Evolutionary conservation across 1,140 invertebrate genomes (phyloP).

Genomic region (Sitophilus oryzae): DNA sequence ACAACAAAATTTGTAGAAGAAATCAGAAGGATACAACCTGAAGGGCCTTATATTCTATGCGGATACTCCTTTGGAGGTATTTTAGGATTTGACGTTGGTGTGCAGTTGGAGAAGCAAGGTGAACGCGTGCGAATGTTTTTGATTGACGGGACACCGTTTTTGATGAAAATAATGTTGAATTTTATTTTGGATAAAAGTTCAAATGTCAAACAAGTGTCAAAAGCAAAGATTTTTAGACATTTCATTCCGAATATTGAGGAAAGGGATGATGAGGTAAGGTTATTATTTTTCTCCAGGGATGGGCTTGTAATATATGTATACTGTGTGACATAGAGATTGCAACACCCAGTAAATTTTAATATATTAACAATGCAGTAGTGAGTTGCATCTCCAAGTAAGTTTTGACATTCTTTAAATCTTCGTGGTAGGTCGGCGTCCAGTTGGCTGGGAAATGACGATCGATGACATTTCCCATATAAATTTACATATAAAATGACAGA

Average conservation of each 20-base stretch:
- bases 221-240: slow-evolving; percentile 4
- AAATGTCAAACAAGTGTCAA: not conserved
- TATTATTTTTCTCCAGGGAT: not conserved
- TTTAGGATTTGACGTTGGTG: slow-evolving; percentile 9
- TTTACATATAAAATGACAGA: too few relatives aligned
- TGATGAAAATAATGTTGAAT: slow-evolving; percentile 3
- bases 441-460: too few relatives aligned
- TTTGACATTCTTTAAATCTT: too few relatives aligned
- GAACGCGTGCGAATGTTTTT: slow-evolving; percentile 13
- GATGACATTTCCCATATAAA: too few relatives aligned
- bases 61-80: slow-evolving; percentile 21
- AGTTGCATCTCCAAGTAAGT: too few relatives aligned
- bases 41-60: slow-evolving; percentile 15
- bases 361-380: too few relatives aligned
- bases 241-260: slow-evolving; percentile 7
- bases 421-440: too few relatives aligned
- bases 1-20: slow-evolving; percentile 7
- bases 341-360: slow-evolving; percentile 3
- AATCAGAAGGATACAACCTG: slow-evolving; percentile 8
- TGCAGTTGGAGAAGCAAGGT: slow-evolving; percentile 17
- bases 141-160: slow-evolving; percentile 15
- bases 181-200: not conserved
- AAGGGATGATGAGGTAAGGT: slow-evolving; percentile 9
- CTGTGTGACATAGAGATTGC: slow-evolving; percentile 1
- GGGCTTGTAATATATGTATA: not conserved